phyloP scores from a whole-genome alignment of 2,888 invertebrate genomes.

The Archips xylosteana region DNA sequence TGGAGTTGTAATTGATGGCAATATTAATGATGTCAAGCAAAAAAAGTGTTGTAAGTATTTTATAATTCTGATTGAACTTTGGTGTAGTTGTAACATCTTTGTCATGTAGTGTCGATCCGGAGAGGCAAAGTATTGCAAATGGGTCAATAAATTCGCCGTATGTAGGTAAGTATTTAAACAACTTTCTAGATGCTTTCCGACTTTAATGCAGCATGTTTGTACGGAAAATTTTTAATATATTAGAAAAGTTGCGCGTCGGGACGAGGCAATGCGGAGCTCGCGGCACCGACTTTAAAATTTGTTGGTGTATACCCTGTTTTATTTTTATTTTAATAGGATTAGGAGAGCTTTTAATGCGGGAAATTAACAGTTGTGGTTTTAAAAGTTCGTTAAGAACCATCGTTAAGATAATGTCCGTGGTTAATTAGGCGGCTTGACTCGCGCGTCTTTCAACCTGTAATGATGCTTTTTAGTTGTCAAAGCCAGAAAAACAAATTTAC shows the following conservation, averaged over 20 bases:
- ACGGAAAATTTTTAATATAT: slow-evolving; percentile 72
- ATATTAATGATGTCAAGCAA: too few species aligned
- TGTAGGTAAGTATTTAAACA: slow-evolving; percentile 53
- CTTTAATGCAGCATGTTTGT: slow-evolving; percentile 66
- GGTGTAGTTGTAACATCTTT: not conserved
- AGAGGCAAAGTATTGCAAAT: slow-evolving; percentile 29
- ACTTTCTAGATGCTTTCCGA: slow-evolving; percentile 59
- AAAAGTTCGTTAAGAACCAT: slow-evolving; percentile 63
- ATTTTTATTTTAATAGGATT: slow-evolving; percentile 68
- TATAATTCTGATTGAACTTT: not conserved
- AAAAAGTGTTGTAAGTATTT: not conserved
- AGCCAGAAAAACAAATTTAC: not conserved
- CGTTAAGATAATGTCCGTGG: slow-evolving; percentile 60
- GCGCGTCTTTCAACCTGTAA: not conserved
- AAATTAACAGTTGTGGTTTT: slow-evolving; percentile 63
- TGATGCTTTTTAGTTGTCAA: not conserved
- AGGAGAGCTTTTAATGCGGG: slow-evolving; percentile 58
- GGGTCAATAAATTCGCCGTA: slow-evolving; percentile 46
- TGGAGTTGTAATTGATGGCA: not conserved
- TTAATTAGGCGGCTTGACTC: slow-evolving; percentile 20
- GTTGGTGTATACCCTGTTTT: slow-evolving; percentile 59
- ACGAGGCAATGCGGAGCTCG: slow-evolving; percentile 54
- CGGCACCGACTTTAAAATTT: slow-evolving; percentile 66
- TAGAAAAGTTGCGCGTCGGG: slow-evolving; percentile 66
- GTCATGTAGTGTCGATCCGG: not conserved